Conservation (phyloP, 2,797 vertebrate genomes). For the Brachymystax lenok region DNA sequence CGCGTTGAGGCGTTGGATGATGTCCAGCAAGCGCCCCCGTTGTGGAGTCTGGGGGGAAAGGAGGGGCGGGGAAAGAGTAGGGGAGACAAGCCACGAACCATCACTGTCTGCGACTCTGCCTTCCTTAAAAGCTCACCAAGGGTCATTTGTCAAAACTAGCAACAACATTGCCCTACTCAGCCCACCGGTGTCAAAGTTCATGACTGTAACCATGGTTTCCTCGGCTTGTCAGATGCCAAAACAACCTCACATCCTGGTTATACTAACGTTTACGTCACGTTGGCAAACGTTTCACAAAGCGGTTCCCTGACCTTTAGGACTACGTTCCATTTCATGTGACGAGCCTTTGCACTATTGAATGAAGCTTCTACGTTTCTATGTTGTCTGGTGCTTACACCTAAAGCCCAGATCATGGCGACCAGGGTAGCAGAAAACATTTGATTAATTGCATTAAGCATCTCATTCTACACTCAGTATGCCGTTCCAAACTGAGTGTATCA, state of each 20-base stretch:
- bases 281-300: slow-evolving; percentile 32
- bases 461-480: slow-evolving; percentile 26
- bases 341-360: too few relatives aligned
- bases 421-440: background rate
- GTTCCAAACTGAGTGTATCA: slow-evolving; percentile 38
- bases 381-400: slow-evolving; percentile 20
- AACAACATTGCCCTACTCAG: slow-evolving; percentile 14
- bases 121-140: slow-evolving; percentile 18
- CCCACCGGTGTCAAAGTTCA: slow-evolving; percentile 30
- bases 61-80: slow-evolving; percentile 4
- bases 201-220: slow-evolving; percentile 13
- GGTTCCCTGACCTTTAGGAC: slow-evolving; percentile 30
- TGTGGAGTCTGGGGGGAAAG: slow-evolving; percentile 75
- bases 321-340: slow-evolving; percentile 9
- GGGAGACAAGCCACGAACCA: slow-evolving; percentile 20
- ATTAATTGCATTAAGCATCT: slow-evolving; percentile 28
- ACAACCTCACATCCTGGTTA: slow-evolving; percentile 24
- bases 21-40: slow-evolving; percentile 82
- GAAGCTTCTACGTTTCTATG: too few relatives aligned
- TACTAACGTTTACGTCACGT: slow-evolving; percentile 21
- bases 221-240: slow-evolving; percentile 24
- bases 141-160: slow-evolving; percentile 40
- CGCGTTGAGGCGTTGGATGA: slow-evolving; percentile 80
- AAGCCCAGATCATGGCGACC: background rate
- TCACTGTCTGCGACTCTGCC: slow-evolving; percentile 22